Base-by-base conservation (phyloP, 2,888 invertebrate genomes). In the Zhuqinia jingwanae region DNA sequence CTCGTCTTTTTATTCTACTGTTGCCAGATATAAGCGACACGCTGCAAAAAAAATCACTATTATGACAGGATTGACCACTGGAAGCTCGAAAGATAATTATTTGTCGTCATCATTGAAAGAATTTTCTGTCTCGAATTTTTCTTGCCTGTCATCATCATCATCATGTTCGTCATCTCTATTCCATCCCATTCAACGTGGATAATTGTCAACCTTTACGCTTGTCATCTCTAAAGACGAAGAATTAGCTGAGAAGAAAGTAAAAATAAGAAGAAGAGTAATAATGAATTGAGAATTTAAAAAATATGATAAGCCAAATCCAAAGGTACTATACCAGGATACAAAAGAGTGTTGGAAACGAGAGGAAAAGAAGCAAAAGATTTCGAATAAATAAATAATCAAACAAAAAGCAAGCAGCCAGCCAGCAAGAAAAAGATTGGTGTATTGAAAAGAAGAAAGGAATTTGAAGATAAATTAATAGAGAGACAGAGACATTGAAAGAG, bases 51-150 rank as follows among this genome's bases (percentile, higher is more conserved):
- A n/a, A n/a, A n/a, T n/a, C n/a, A 68, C 27, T 76, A 56, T 22
- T 36, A 76, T 60, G 63, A 78, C 47, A 22, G 47, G 63, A 50
- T 63, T 78, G 78, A 78, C 58, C 60, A 63, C 36, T n/a, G n/a
- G n/a, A n/a, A n/a, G n/a, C n/a, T n/a, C n/a, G n/a, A n/a, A n/a
- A n/a, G n/a, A n/a, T n/a, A n/a, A n/a, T n/a, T n/a, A n/a, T 36
- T 36, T 36, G 36, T 36, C 63, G 63, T 8, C 36, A 17, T 63
- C 63, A n/a, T n/a, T n/a, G 30, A 36, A 17, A 68, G 17, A 68
- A 68, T 20, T 45, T 68, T 20, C 45, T 20, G 20, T 20, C 42
- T 68, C 65, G n/a, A 36, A 8, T 20, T 17, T 17, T 68, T 68
- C 42, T 68, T 42, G 42, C 17, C 65, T 68, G 65, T 68, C 65